phyloP scores from a whole-genome alignment of 2,113 vertebrate species.

The Catagonus wagneri region DNA sequence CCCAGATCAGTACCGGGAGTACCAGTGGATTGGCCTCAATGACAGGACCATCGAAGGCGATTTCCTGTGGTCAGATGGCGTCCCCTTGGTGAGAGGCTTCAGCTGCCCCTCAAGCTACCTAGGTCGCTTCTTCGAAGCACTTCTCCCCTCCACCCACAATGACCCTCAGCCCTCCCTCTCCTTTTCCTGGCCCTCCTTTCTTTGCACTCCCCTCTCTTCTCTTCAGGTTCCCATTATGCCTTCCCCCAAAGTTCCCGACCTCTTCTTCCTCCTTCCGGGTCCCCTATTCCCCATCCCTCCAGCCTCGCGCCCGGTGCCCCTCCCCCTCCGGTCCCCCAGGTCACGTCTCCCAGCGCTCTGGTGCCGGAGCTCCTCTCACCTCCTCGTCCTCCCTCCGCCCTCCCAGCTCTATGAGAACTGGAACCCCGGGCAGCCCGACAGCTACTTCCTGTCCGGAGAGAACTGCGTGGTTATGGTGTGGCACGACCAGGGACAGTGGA shows the following conservation, averaged over 20 bases:
- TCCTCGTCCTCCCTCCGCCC: neutral
- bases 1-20: constrained; percentile 93
- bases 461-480: constrained; percentile 97
- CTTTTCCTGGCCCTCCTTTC: neutral
- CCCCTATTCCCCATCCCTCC: too few species aligned
- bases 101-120: neutral
- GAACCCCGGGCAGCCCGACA: constrained; percentile 95
- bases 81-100: constrained; percentile 91
- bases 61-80: constrained; percentile 97
- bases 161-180: neutral
- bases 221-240: neutral
- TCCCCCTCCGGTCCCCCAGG: neutral
- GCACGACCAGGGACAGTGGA: constrained; percentile 96
- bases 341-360: neutral
- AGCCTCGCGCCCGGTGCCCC: too few species aligned
- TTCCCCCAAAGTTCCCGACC: neutral
- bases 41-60: constrained; percentile 96
- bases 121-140: neutral
- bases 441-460: constrained; percentile 97
- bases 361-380: neutral
- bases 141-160: too few species aligned
- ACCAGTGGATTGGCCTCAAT: constrained; percentile 97
- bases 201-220: neutral
- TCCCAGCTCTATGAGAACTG: constrained; percentile 96
- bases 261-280: neutral